These are phyloP conservation scores for Phylloscopus trochiloides DNA, from an alignment of 2,113 vertebrate species.

Conservation along the genomic window DNA sequence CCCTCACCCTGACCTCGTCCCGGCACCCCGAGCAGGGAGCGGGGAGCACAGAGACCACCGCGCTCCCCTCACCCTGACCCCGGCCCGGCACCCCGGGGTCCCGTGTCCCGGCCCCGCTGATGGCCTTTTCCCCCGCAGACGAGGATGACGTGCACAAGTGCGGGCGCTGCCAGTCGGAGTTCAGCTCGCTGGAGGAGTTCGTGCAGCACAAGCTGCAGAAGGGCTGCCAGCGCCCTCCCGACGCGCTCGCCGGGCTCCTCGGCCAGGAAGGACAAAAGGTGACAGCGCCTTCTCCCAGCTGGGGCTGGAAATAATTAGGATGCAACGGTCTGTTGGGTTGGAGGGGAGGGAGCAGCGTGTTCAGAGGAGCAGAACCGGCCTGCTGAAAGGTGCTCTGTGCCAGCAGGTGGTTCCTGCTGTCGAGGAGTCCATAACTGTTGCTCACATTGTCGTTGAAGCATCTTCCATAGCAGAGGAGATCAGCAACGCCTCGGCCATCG, in stretches of 20 bases:
- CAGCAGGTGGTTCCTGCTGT: conserved; percentile 65
- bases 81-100: neutral
- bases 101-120: neutral
- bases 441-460: conserved; percentile 78
- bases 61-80: neutral
- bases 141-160: conserved; percentile 93
- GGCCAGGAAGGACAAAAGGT: conserved; percentile 68
- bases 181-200: conserved; percentile 90
- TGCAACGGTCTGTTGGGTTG: neutral
- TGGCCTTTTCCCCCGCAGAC: conserved; percentile 46
- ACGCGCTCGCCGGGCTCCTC: conserved; percentile 17
- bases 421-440: conserved; percentile 74
- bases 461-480: conserved; percentile 71
- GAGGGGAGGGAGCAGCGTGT: neutral
- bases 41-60: accelerated
- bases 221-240: conserved; percentile 75
- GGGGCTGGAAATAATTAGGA: neutral
- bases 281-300: neutral
- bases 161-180: conserved; percentile 92
- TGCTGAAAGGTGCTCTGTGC: neutral
- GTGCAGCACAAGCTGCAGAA: conserved; percentile 94
- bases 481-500: conserved; percentile 39
- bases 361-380: neutral
- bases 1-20: too few relatives aligned
- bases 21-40: neutral